Conservation (phyloP, 2,797 vertebrate genomes). For the Crocidura indochinensis region DNA sequence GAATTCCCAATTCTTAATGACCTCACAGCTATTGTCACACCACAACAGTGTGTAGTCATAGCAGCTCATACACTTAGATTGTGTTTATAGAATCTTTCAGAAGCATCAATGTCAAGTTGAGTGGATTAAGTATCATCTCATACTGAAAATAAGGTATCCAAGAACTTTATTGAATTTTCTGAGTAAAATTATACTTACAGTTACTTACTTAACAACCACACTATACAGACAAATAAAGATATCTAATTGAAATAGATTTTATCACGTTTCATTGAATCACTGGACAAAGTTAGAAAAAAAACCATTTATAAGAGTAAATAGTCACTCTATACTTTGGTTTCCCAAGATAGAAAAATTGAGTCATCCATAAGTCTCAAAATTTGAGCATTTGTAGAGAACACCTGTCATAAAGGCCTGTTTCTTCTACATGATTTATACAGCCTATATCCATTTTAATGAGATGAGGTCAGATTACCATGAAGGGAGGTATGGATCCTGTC, state of each 20-base stretch:
- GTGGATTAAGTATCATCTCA: not conserved
- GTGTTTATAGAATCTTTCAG: not conserved
- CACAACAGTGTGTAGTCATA: not conserved
- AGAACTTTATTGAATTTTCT: not conserved
- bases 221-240: not conserved
- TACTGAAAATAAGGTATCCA: not conserved
- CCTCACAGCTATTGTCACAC: not conserved
- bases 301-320: not conserved
- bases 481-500: too few species aligned
- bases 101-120: not conserved
- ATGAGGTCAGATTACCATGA: too few species aligned
- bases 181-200: not conserved
- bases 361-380: not conserved
- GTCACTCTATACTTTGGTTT: not conserved
- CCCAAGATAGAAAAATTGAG: not conserved
- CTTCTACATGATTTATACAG: too few species aligned
- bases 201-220: not conserved
- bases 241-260: constrained; percentile 14
- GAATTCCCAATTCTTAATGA: not conserved
- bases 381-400: constrained; percentile 13
- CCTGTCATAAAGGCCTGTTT: too few species aligned
- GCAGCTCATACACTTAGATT: not conserved
- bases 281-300: not conserved
- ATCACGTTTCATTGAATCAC: not conserved
- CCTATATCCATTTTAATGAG: too few species aligned